A percentile compares a stretch with the other conserved stretches of the same genome.
These are phyloP conservation scores for Patiria pectinifera DNA, from an alignment of 53 echinoderm and acorn worm species.

Conservation along the genomic window DNA sequence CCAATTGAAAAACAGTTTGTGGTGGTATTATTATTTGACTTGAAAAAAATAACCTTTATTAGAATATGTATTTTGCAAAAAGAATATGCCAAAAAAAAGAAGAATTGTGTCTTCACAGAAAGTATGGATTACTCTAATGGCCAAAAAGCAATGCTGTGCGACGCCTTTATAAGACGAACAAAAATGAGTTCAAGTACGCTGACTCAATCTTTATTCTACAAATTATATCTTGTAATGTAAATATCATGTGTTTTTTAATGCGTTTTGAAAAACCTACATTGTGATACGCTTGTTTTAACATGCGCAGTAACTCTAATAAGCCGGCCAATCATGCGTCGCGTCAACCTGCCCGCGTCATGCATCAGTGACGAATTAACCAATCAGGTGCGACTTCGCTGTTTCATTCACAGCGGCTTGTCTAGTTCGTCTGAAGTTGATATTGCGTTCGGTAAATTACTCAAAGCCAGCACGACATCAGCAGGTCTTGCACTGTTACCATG, in stretches of 20 bases:
- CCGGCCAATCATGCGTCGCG: constrained; percentile 39
- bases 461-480: neutral
- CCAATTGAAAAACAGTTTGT: too few species aligned
- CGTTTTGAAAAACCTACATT: constrained; percentile 7
- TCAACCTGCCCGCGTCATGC: constrained; percentile 10
- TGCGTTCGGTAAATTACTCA: neutral
- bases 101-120: too few species aligned
- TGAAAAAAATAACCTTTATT: too few species aligned
- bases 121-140: too few species aligned
- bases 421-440: neutral
- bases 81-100: too few species aligned
- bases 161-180: neutral
- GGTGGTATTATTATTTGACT: too few species aligned
- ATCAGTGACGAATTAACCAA: neutral
- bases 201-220: neutral
- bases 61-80: too few species aligned
- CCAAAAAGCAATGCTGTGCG: too few species aligned
- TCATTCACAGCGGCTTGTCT: neutral
- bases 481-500: neutral
- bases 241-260: neutral
- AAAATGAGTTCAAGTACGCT: neutral
- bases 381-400: neutral
- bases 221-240: neutral
- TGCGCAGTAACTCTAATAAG: constrained; percentile 14
- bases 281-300: constrained; percentile 37